A percentile compares a stretch with the other conserved stretches of the same genome.
These are phyloP conservation scores for Schizopygopsis pylzovi DNA, from an alignment of 2,797 vertebrate species.

Conservation along the genomic window DNA sequence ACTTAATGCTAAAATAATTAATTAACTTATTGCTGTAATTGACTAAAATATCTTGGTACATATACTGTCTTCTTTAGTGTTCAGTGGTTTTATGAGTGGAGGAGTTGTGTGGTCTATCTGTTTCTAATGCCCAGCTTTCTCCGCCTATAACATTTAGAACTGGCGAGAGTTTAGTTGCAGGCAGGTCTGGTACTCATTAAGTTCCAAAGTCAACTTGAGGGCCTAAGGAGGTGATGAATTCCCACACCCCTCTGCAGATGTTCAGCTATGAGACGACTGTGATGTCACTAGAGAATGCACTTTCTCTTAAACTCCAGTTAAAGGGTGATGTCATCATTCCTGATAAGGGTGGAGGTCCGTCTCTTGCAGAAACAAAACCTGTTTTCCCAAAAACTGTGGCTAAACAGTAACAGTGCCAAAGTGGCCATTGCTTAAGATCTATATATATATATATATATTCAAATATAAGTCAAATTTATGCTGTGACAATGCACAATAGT, in stretches of 20 bases:
- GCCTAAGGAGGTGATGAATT: constrained; percentile 70
- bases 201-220: constrained; percentile 75
- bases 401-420: constrained; percentile 7
- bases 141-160: constrained; percentile 55
- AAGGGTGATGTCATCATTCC: constrained; percentile 60
- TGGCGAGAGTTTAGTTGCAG: constrained; percentile 70
- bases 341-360: constrained; percentile 46
- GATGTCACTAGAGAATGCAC: constrained; percentile 74
- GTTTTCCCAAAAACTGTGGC: constrained; percentile 7
- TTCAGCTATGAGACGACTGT: constrained; percentile 70
- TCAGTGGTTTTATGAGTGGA: constrained; percentile 52
- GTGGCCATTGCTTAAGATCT: not conserved
- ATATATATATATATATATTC: not conserved
- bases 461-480: not conserved
- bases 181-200: constrained; percentile 82
- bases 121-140: constrained; percentile 62
- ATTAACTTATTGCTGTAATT: not conserved
- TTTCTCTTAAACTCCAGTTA: constrained; percentile 68
- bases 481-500: not conserved
- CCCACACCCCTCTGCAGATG: constrained; percentile 82
- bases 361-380: not conserved
- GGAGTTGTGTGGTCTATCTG: constrained; percentile 60
- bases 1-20: not conserved
- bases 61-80: not conserved
- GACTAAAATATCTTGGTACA: not conserved